Evolutionary conservation across 2,113 vertebrate species (phyloP), one percentile per base, ranked within the genome.

Genomic region (Formicarius rufipectus): DNA sequence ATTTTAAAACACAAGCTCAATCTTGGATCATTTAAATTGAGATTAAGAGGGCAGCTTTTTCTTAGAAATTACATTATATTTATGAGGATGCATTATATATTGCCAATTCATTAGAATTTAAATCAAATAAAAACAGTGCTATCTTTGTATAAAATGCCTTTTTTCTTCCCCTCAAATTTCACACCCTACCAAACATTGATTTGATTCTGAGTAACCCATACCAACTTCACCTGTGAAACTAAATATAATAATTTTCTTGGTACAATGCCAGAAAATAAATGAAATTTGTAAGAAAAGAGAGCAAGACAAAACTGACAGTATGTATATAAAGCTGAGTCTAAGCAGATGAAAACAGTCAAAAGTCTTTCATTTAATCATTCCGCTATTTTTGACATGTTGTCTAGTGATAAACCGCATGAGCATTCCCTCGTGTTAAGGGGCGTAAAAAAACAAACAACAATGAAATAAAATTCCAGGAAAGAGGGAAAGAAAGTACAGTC

Each of bases 261-360:
- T 77, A 35, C 62, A 90, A 56, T 37, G 80, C 90, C 93, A 92
- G 39, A 89, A 90, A 84, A 84, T 24, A 68, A 60, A 86, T 93
- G 7, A 94, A 78, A 74, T 77, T 56, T 81, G 7, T 80, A 87
- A 80, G 55, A 77, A 78, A 88, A 71, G 44, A 81, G 68, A 52
- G 8, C 25, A 92, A 86, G 92, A 75, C 68, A 90, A 92, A 87
- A 23, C 40, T 92, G 93, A 92, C 90, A 95, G 53, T 5, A 4
- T 84, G 67, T 95, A 47, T 84, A 82, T 82, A 73, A 91, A 84
- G 20, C 82, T 91, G 87, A 95, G 90, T 52, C 73, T 96, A 86
- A 96, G 85, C 95, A 97, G 96, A 96, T 78, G 88, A 95, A 66
- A 94, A 72, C 66, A 63, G 60, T 97, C 69, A 93, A 50, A 93